phyloP scores from a whole-genome alignment of 2,797 vertebrate species.

The Neoniphon sammara region DNA sequence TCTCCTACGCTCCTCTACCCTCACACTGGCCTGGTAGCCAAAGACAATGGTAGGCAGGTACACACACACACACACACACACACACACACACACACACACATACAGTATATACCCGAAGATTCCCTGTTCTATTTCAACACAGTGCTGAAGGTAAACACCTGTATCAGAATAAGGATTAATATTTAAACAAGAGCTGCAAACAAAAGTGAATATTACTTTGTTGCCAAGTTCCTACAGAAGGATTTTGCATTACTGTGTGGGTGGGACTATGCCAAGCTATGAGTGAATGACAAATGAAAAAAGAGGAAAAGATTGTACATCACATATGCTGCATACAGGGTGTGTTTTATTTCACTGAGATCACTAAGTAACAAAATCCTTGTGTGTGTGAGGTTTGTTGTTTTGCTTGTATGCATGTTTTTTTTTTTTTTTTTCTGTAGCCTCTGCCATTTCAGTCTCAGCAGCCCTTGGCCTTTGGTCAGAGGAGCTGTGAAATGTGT shows the following conservation, averaged over 20 bases:
- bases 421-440: neutral
- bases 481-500: conserved; percentile 15
- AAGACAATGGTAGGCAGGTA: conserved; percentile 86
- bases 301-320: neutral
- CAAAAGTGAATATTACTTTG: neutral
- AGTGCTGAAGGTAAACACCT: conserved; percentile 35
- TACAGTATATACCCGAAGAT: conserved; percentile 1
- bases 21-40: conserved; percentile 91
- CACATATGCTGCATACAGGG: neutral
- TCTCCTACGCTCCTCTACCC: conserved; percentile 81
- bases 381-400: too few relatives aligned
- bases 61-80: conserved; percentile 8
- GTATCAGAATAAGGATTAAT: conserved; percentile 18
- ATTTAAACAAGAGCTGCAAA: conserved; percentile 37
- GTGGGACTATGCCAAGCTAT: neutral
- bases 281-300: conserved; percentile 2
- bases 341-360: conserved; percentile 10
- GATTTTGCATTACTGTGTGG: neutral
- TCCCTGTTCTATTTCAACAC: neutral
- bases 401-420: neutral
- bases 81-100: neutral
- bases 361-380: neutral
- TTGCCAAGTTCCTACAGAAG: neutral
- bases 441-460: neutral
- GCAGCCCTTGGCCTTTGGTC: conserved; percentile 10